These are phyloP conservation scores for Drosophila merina DNA, from an alignment of 2,888 invertebrate genomes.

Conservation along the genomic window DNA sequence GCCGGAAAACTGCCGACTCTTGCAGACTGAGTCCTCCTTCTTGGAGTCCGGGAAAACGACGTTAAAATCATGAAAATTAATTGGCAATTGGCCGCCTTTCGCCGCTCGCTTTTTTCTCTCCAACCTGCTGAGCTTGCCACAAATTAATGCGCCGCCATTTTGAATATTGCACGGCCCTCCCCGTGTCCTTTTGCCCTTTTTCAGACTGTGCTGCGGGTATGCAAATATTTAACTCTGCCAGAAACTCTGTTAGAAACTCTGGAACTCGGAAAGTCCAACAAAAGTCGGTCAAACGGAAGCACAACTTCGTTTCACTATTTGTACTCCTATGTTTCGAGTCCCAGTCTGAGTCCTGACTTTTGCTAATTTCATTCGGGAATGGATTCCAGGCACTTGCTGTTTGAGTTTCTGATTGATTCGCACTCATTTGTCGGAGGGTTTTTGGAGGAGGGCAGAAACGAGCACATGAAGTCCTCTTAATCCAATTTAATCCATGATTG, in stretches of 20 bases:
- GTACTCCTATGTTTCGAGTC: neutral
- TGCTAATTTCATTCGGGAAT: conserved; percentile 20
- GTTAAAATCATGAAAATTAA: conserved; percentile 61
- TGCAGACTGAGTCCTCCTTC: conserved; percentile 1
- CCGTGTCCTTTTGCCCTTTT: neutral
- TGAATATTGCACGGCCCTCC: conserved; percentile 25
- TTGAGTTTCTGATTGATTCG: conserved; percentile 48
- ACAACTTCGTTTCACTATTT: conserved; percentile 3
- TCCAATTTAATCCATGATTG: conserved; percentile 3
- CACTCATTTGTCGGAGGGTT: conserved; percentile 17
- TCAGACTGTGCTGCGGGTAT: conserved; percentile 31
- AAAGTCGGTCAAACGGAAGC: conserved; percentile 52
- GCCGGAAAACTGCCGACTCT: conserved; percentile 29
- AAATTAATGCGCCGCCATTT: conserved; percentile 42
- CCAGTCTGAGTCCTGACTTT: neutral
- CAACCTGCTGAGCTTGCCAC: conserved; percentile 40
- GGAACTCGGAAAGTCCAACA: conserved; percentile 19
- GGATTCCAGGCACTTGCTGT: conserved; percentile 20
- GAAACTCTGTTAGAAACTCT: neutral
- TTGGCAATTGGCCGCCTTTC: conserved; percentile 49
- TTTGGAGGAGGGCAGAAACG: too few species aligned
- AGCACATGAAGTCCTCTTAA: neutral
- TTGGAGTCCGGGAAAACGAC: conserved; percentile 5
- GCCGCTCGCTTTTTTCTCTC: conserved; percentile 8
- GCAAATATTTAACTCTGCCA: conserved; percentile 51